Evolutionary conservation across 2,888 invertebrate genomes (phyloP), one percentile per base, ranked within the genome.

Genomic region (Syrista parreyssii): DNA sequence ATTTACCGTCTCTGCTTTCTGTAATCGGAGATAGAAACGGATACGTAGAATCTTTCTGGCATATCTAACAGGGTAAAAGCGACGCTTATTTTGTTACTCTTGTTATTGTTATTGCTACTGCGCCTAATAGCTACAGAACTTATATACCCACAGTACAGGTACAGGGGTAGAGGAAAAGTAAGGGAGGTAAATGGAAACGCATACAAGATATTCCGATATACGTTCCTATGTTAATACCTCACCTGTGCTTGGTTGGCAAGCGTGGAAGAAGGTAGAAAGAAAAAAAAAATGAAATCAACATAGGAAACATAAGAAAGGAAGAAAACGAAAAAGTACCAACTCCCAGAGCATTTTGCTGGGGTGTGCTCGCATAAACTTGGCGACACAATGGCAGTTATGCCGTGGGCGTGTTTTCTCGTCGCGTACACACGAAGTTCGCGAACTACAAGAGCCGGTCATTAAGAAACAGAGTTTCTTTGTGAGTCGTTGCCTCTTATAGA

Each of bases 401-500:
- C 69, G 78, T 78, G 75, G 78, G 78, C 78, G 78, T 78, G 68
- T 72, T 76, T 74, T 23, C 55, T 31, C 31, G 12, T 32, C 71
- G 74, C 74, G 74, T 36, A 35, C 34, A 36, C 34, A 36, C 74
- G 74, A 33, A 74, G 9, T 35, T 30, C 30, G 30, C 35, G 23
- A 74, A 33, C 30, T 32, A 78, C 79, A 80, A 82, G 79, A 79
- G 83, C 84, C 82, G 81, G 84, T 86, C 78, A 75, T 78, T 78
- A 78, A 78, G 77, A 85, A 86, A 86, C 81, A 84, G 81, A 80
- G 82, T 78, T 78, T 76, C 78, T 76, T 80, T 76, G 79, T 81
- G 83, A 78, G 75, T 78, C 78, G 73, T n/a, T 80, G 79, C 79
- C 79, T 80, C 81, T 83, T 80, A 82, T 81, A 79, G 81, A 83